phyloP scores from a whole-genome alignment of 2,113 vertebrate genomes.

The Recurvirostra avosetta region DNA sequence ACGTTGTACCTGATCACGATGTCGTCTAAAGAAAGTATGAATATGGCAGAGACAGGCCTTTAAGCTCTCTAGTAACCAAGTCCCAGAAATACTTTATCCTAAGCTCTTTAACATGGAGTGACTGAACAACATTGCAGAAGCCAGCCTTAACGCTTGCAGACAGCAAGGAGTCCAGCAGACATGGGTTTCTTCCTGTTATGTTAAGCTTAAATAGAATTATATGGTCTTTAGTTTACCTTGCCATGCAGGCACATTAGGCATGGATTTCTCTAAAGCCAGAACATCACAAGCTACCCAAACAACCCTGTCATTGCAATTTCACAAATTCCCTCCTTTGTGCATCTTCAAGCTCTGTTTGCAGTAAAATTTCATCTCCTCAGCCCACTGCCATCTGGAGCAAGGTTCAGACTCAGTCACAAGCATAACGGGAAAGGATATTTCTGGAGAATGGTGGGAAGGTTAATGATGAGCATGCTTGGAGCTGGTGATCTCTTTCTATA shows the following conservation, averaged over 20 bases:
- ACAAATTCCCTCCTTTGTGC: slow-evolving; percentile 50
- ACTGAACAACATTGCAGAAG: background rate
- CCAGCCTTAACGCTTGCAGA: background rate
- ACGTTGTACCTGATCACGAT: background rate
- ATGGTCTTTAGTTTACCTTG: slow-evolving; percentile 62
- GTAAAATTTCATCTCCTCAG: slow-evolving; percentile 46
- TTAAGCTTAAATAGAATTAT: slow-evolving; percentile 20
- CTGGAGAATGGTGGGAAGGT: slow-evolving; percentile 50
- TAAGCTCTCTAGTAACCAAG: background rate
- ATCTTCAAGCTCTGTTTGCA: slow-evolving; percentile 42
- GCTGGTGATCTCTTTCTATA: background rate
- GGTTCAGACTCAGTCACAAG: slow-evolving; percentile 54
- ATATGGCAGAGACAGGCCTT: background rate
- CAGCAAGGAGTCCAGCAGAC: background rate
- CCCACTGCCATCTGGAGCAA: slow-evolving; percentile 63
- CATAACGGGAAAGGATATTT: slow-evolving; percentile 23
- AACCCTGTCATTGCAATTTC: slow-evolving; percentile 63
- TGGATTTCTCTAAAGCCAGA: slow-evolving; percentile 53
- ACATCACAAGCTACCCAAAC: slow-evolving; percentile 54
- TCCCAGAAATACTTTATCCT: background rate
- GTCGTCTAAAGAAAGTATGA: background rate
- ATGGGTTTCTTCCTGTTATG: background rate
- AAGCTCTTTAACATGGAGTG: background rate
- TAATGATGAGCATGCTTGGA: background rate
- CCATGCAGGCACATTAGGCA: slow-evolving; percentile 41